Conservation (phyloP, 1,140 invertebrate genomes). For the Trachymyrmex septentrionalis region DNA sequence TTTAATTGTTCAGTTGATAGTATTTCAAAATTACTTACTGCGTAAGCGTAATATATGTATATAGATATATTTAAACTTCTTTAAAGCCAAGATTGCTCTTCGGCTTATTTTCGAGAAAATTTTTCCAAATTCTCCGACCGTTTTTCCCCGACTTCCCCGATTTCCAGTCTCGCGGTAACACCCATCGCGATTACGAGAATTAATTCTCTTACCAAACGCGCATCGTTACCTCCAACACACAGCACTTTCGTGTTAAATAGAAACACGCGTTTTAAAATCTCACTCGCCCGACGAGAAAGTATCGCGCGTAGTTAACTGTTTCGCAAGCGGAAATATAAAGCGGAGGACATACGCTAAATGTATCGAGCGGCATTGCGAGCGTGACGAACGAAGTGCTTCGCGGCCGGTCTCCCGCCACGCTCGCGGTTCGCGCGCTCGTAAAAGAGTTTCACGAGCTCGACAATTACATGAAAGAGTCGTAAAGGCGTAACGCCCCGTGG, state of each 20-base stretch:
- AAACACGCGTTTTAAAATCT: slow-evolving; percentile 14
- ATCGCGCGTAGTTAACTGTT: background rate
- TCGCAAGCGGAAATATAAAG: slow-evolving; percentile 8
- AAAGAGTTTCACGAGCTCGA: slow-evolving; percentile 85
- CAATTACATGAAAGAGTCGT: slow-evolving; percentile 85
- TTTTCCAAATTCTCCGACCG: too few species aligned
- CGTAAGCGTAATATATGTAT: too few species aligned
- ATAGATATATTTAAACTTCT: too few species aligned
- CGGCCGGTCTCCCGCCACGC: slow-evolving; percentile 43
- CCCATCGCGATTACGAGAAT: background rate
- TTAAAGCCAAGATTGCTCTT: too few species aligned
- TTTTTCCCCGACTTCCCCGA: too few species aligned
- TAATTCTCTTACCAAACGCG: background rate
- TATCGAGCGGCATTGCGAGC: slow-evolving; percentile 33
- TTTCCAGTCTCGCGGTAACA: too few species aligned
- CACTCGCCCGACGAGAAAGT: background rate
- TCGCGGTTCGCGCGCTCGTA: slow-evolving; percentile 77
- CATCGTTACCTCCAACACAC: background rate
- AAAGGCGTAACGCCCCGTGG: slow-evolving; percentile 82
- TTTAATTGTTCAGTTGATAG: too few species aligned
- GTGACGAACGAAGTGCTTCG: slow-evolving; percentile 54
- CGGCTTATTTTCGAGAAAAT: too few species aligned
- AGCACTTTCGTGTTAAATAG: background rate
- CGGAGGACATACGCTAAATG: slow-evolving; percentile 29
- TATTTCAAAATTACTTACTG: too few species aligned